Evolutionary conservation across 2,113 vertebrate genomes (phyloP), one percentile per base, ranked within the genome.

Genomic region (Axis porcinus): DNA sequence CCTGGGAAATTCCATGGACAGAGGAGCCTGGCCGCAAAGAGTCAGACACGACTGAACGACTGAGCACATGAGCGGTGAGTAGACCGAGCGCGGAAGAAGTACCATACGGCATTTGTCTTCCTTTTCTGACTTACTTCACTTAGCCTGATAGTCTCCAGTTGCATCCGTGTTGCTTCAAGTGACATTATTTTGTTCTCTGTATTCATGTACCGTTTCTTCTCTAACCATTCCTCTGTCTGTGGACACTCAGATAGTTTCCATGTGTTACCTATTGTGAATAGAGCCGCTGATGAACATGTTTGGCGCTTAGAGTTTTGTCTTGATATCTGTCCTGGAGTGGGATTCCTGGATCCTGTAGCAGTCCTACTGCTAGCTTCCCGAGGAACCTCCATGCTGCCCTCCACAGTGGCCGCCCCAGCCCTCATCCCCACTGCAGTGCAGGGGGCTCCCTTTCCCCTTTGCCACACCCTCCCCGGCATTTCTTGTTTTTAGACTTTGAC

Each of bases 31-130:
- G 70, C 13, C 6, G 11, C 70, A 74, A n/a, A 67, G n/a, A 21
- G 64, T 70, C n/a, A 36, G 64, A 70, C 64, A 70, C 0, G n/a
- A 36, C 33, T 70, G 64, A 36, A 17, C 0, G 1, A 19, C n/a
- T 36, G 64, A 70, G n/a, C 64, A 40, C 36, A 3, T 12, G 16
- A 33, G 13, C 1, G 25, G 25, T 2, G 16, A 7, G 30, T 8
- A 60, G 60, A 15, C 23, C 16, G 15, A 3, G 62, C 0, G 0
- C 16, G 0, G 3, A 4, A 33, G 15, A n/a, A n/a, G 25, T 16
- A 30, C 13, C 76, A 17, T 2, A 17, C 10, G 14, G 43, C 43
- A 47, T 5, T 79, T 17, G 27, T 30, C 27, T 30, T 30, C 3
- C 40, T 15, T 45, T 3, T 43, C 43, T 47, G 76, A 17, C 43